These are phyloP conservation scores for Gymnarchus niloticus DNA, from an alignment of 2,113 vertebrate genomes.

Conservation along the genomic window DNA sequence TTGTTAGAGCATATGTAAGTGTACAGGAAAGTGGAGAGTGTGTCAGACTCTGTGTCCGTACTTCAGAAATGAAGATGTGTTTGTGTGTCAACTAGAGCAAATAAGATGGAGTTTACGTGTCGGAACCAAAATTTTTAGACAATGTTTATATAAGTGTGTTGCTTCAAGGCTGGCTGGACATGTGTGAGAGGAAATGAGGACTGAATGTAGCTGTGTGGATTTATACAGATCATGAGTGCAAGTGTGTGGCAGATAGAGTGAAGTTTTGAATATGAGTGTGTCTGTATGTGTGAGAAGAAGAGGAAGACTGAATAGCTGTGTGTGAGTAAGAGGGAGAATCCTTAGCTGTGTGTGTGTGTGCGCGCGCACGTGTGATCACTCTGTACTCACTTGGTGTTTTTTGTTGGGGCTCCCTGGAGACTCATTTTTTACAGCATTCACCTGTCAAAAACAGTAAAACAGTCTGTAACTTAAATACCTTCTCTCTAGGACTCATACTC, in stretches of 20 bases:
- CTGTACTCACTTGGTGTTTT: slow-evolving; percentile 56
- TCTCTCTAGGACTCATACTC: neutral
- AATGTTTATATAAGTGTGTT: neutral
- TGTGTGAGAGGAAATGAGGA: neutral
- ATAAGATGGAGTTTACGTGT: too few species aligned
- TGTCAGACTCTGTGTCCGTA: neutral
- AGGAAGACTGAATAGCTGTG: neutral
- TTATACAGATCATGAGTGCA: too few species aligned
- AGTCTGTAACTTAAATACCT: neutral
- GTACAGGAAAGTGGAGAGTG: slow-evolving; percentile 28
- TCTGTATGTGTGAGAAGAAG: slow-evolving; percentile 5
- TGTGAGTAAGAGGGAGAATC: neutral
- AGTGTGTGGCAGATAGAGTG: too few species aligned
- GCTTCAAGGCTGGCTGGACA: neutral
- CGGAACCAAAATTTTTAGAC: neutral
- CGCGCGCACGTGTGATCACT: slow-evolving; percentile 28
- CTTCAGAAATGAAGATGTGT: neutral
- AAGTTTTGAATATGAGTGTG: slow-evolving; percentile 13
- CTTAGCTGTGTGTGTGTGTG: slow-evolving; percentile 23
- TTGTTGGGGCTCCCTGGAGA: slow-evolving; percentile 43
- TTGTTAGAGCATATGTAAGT: neutral
- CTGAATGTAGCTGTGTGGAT: neutral
- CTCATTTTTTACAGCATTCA: slow-evolving; percentile 63
- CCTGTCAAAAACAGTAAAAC: slow-evolving; percentile 37
- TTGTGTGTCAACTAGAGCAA: too few species aligned